These are phyloP conservation scores for Teleiodes luculella DNA, from an alignment of 2,888 invertebrate species.

Conservation along the genomic window DNA sequence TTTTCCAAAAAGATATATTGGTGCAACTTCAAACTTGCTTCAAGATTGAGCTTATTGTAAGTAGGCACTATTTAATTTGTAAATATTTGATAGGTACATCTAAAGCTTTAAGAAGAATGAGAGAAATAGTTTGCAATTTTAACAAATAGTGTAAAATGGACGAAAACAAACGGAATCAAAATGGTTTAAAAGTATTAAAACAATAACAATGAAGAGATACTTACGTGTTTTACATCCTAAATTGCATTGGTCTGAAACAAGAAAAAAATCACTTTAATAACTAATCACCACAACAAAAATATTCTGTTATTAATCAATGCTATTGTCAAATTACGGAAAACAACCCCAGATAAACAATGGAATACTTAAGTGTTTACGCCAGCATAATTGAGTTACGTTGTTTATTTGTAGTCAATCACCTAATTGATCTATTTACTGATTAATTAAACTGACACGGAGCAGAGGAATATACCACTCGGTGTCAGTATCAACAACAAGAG, in stretches of 20 bases:
- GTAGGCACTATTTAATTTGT: too few relatives aligned
- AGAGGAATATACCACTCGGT: slow-evolving; percentile 11
- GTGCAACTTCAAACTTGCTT: too few relatives aligned
- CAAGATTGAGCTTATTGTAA: too few relatives aligned
- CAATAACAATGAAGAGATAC: slow-evolving; percentile 28
- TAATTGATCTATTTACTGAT: slow-evolving; percentile 7
- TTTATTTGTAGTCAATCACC: neutral
- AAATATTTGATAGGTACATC: too few relatives aligned
- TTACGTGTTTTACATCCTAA: slow-evolving; percentile 65
- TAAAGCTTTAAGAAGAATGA: too few relatives aligned
- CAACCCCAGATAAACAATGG: neutral
- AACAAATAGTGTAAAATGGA: neutral
- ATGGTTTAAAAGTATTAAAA: neutral
- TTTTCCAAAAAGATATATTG: too few relatives aligned
- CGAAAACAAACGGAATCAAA: neutral
- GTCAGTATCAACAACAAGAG: neutral
- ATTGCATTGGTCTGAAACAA: slow-evolving; percentile 71
- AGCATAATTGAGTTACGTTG: neutral
- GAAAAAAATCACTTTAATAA: slow-evolving; percentile 26
- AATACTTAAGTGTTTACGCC: neutral
- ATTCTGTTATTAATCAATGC: too few relatives aligned
- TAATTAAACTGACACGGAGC: neutral
- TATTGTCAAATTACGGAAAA: too few relatives aligned
- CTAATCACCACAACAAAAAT: too few relatives aligned
- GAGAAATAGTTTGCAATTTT: neutral